Base-by-base conservation (phyloP, 2,113 vertebrate species). In the Anarhynchus alexandrinus region DNA sequence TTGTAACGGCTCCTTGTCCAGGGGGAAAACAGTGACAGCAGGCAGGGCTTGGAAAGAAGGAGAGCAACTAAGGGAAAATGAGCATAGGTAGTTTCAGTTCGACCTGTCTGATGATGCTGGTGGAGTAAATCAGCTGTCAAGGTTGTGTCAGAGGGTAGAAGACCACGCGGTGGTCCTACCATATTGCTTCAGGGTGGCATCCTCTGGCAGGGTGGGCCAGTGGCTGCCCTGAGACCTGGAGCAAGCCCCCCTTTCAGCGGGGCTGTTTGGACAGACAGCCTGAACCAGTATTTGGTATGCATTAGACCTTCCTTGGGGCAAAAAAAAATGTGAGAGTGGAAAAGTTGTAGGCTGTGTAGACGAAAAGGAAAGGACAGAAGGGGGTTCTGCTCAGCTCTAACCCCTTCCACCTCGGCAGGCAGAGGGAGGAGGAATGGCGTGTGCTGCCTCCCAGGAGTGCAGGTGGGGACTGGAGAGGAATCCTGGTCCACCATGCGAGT, bases 401-500 rank as follows among this genome's bases (percentile, higher is more conserved):
- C 26, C 20, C 26, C 16, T 19, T 55, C 12, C 12, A 1, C 26
- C 55, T 32, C 1, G 5, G 32, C 42, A 7, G 42, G n/a, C 3
- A 10, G 30, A 2, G 45, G 12, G 32, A 3, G 3, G 61, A 54
- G 51, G 52, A 34, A 14, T 12, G 57, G 22, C 0, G 2, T 18
- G n/a, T 36, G n/a, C 26, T 1, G 10, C n/a, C 62, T 54, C 40
- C 40, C 49, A 21, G 57, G 13, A 32, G 29, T 1, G 30, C 32
- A 7, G 27, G 57, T 12, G 11, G 40, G 43, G 54, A 21, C 19
- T 11, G 47, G 21, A 5, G 40, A 16, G n/a, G 49, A 16, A 52
- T 10, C 62, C 55, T 22, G 17, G 2, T 30, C 55, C 8, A 4
- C 11, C 1, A 1, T 2, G 3, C 2, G 12, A 20, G 45, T 1